These are phyloP conservation scores for Melanophora roralis DNA, from an alignment of 2,888 invertebrate genomes.

Conservation along the genomic window DNA sequence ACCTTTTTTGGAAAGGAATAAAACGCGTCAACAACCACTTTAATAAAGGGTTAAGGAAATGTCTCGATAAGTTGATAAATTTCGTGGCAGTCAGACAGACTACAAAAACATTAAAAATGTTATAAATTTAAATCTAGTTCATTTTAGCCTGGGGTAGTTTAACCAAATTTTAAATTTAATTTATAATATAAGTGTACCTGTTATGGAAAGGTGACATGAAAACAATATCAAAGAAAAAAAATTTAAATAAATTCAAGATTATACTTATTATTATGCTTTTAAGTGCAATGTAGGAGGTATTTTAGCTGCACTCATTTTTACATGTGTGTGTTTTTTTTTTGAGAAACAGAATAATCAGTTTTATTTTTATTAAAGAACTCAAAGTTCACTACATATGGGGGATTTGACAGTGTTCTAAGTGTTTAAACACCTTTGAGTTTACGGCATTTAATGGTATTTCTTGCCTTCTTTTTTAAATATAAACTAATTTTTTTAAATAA, in stretches of 20 bases:
- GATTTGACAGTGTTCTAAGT: too few relatives aligned
- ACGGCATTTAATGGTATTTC: slow-evolving; percentile 30
- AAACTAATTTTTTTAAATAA: too few relatives aligned
- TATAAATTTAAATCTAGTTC: not conserved
- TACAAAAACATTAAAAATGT: slow-evolving; percentile 24
- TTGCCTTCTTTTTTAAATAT: not conserved
- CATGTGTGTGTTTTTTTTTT: slow-evolving; percentile 14
- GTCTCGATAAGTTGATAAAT: not conserved
- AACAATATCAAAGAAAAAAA: not conserved
- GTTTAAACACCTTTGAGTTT: slow-evolving; percentile 29
- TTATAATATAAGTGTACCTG: slow-evolving; percentile 8
- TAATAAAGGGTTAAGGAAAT: slow-evolving; percentile 3
- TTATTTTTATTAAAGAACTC: too few relatives aligned
- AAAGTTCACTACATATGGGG: too few relatives aligned
- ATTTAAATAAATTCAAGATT: slow-evolving; percentile 10
- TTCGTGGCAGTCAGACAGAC: slow-evolving; percentile 12
- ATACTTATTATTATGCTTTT: not conserved
- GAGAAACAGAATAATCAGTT: too few relatives aligned
- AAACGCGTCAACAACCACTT: not conserved
- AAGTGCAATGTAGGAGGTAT: slow-evolving; percentile 3
- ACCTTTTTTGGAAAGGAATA: not conserved
- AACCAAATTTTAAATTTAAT: not conserved
- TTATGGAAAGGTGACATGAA: not conserved
- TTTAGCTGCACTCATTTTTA: not conserved
- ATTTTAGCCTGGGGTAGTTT: not conserved